phyloP scores from a whole-genome alignment of 2,888 invertebrate species.

The Nephrotoma flavescens region DNA sequence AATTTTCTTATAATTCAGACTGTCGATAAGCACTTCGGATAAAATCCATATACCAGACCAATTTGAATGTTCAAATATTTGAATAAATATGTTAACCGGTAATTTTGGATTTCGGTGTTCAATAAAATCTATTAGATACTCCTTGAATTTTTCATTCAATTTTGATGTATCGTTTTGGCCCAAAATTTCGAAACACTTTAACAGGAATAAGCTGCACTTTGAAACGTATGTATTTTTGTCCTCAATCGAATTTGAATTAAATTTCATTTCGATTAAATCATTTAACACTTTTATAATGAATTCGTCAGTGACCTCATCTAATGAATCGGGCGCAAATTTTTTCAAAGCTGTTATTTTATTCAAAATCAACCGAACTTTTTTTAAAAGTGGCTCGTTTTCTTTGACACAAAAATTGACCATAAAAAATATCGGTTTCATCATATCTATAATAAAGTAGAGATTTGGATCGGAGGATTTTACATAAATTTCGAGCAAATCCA shows the following conservation, averaged over 20 bases:
- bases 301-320: slow-evolving; percentile 17
- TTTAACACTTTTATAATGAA: slow-evolving; percentile 20
- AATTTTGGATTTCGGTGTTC: slow-evolving; percentile 28
- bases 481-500: slow-evolving; percentile 61
- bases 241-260: slow-evolving; percentile 15
- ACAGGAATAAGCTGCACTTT: not conserved
- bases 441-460: slow-evolving; percentile 50
- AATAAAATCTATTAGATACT: slow-evolving; percentile 21
- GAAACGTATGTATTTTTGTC: not conserved
- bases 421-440: slow-evolving; percentile 51
- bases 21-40: slow-evolving; percentile 39
- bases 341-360: slow-evolving; percentile 18
- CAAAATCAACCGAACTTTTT: slow-evolving; percentile 36
- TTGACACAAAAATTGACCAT: slow-evolving; percentile 54
- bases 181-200: not conserved
- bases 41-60: slow-evolving; percentile 51
- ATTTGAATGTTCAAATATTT: slow-evolving; percentile 39
- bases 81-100: slow-evolving; percentile 50
- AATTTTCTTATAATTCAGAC: slow-evolving; percentile 39
- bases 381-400: slow-evolving; percentile 51
- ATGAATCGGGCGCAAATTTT: slow-evolving; percentile 12
- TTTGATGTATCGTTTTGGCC: not conserved
- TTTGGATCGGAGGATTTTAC: slow-evolving; percentile 48
- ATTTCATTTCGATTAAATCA: slow-evolving; percentile 20
- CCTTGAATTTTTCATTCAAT: slow-evolving; percentile 13